Evolutionary conservation across 2,113 vertebrate genomes (phyloP).

Genomic region (Uria lomvia): DNA sequence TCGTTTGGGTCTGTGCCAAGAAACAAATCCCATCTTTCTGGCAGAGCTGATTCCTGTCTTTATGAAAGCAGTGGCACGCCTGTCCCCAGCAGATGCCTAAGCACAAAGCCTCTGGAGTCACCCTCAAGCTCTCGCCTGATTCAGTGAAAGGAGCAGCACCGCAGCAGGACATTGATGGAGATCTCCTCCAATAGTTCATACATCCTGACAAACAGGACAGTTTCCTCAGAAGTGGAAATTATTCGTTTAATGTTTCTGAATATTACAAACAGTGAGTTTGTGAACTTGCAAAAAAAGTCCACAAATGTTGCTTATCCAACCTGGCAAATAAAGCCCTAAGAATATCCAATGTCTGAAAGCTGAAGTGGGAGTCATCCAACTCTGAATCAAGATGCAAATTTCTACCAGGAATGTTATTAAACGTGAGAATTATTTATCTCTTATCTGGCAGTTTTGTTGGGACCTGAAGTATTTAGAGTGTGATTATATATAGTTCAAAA

Average conservation of each 20-base stretch:
- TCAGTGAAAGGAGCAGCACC: not conserved
- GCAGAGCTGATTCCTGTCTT: not conserved
- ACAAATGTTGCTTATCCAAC: not conserved
- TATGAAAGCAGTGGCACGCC: not conserved
- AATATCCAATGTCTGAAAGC: not conserved
- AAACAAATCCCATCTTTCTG: not conserved
- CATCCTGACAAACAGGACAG: not conserved
- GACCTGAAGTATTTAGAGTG: not conserved
- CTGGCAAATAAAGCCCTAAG: not conserved
- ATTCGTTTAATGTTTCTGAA: not conserved
- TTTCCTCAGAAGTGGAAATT: not conserved
- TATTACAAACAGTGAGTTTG: accelerated
- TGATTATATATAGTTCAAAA: not conserved
- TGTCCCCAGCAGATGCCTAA: not conserved
- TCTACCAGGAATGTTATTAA: not conserved
- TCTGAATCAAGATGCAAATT: not conserved
- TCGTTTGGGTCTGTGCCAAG: not conserved
- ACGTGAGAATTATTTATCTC: not conserved
- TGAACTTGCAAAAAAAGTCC: not conserved
- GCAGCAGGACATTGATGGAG: not conserved
- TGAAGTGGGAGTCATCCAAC: not conserved
- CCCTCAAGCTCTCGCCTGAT: accelerated
- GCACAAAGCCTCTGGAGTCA: not conserved
- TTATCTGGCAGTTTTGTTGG: not conserved
- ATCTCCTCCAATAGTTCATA: not conserved